These are phyloP conservation scores for Nomia melanderi DNA, from an alignment of 1,140 invertebrate genomes.

Conservation along the genomic window DNA sequence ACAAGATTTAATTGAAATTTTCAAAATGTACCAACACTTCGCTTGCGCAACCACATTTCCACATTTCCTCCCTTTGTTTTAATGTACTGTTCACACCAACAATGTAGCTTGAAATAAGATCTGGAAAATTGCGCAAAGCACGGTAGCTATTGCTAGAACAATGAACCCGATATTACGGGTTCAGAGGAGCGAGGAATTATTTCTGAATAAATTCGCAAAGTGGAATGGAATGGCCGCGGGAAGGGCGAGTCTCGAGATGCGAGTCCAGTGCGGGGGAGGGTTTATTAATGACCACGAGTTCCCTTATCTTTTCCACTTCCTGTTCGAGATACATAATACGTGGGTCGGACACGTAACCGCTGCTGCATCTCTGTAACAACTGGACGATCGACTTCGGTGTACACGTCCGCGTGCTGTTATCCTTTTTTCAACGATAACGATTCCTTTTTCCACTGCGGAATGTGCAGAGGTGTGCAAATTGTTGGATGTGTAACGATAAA, in stretches of 20 bases:
- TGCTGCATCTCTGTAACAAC: slow-evolving; percentile 51
- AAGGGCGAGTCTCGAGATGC: slow-evolving; percentile 27
- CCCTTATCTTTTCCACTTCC: slow-evolving; percentile 67
- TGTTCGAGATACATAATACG: slow-evolving; percentile 67
- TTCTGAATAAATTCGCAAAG: slow-evolving; percentile 6
- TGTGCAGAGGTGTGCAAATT: neutral
- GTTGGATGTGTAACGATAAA: no score
- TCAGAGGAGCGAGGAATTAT: neutral
- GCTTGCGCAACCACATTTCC: no score
- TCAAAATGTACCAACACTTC: no score
- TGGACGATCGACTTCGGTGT: slow-evolving; percentile 26
- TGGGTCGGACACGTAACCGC: slow-evolving; percentile 50
- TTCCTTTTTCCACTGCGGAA: neutral
- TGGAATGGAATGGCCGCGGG: slow-evolving; percentile 4
- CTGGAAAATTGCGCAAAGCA: neutral
- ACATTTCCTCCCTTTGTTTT: no score
- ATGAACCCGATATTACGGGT: neutral
- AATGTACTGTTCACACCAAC: no score
- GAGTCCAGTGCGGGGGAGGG: slow-evolving; percentile 24
- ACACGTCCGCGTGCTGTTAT: slow-evolving; percentile 1
- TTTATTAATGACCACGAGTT: slow-evolving; percentile 61
- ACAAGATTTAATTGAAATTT: no score
- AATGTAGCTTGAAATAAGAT: no score
- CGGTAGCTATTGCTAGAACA: neutral
- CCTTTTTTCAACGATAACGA: slow-evolving; percentile 24